Evolutionary conservation across 2,113 vertebrate species (phyloP), one percentile per base, ranked within the genome.

Genomic region (Trogon surrucura): DNA sequence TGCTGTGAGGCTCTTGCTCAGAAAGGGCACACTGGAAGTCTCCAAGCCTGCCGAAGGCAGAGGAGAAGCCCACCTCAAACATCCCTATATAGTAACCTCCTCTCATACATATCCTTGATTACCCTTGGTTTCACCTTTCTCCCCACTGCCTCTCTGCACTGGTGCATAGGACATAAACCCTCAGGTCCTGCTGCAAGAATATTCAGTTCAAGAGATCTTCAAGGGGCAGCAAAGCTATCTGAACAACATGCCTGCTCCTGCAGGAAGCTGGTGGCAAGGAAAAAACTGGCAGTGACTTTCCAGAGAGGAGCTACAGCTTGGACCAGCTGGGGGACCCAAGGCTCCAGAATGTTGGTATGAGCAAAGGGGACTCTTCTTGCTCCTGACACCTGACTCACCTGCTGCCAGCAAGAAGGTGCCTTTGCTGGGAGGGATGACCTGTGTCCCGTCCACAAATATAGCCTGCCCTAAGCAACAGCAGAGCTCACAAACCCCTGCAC

Each of bases 41-140:
- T 69, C 50, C 41, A 75, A 61, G 23, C 41, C 57, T 60, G 62
- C 65, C 47, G 64, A 44, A 44, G 29, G 67, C 89, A 54, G 71
- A 34, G 85, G 78, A 74, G 74, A 29, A 85, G n/a, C n/a, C 54
- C 78, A 70, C 30, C 36, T 54, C 36, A 69, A 66, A 45, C 32
- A 62, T 10, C 30, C 13, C 45, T 50, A 50, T 69, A 21, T 27
- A 32, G 30, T 16, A 61, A 36, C 27, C 61, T 91, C 32, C 70
- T 53, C 16, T 74, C 44, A 60, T 22, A 10, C 6, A 11, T 6
- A 79, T 8, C 81, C 88, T 82, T 29, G 41, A 9, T 56, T 85
- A 85, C 81, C 87, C 87, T 91, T 95, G 89, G 53, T 47, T 61
- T 94, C 85, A 85, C 89, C 75, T 93, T 69, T 58, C 79, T 88